These are phyloP conservation scores for Epinotia ramella DNA, from an alignment of 2,888 invertebrate species.

Conservation along the genomic window DNA sequence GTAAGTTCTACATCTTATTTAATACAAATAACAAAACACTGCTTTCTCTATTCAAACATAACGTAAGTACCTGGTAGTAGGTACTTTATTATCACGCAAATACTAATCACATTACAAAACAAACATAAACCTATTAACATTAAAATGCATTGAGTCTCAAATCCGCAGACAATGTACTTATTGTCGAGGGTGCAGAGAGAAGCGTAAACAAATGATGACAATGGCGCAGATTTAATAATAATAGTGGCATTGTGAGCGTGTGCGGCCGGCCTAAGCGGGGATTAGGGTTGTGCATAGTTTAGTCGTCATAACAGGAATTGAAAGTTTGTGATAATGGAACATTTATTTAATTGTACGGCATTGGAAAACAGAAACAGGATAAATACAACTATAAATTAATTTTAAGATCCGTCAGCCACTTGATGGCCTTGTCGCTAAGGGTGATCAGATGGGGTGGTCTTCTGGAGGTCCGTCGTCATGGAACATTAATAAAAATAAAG, in stretches of 20 bases:
- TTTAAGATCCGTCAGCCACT: too few relatives aligned
- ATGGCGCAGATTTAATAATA: constrained; percentile 18
- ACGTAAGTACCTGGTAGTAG: background rate
- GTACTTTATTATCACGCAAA: background rate
- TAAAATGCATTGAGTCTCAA: constrained; percentile 23
- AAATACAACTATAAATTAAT: too few relatives aligned
- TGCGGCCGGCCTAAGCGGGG: constrained; percentile 16
- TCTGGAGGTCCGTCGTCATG: too few relatives aligned
- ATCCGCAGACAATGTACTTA: constrained; percentile 28
- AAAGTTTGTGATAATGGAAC: background rate
- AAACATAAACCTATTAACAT: constrained; percentile 17
- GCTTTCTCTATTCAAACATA: too few relatives aligned
- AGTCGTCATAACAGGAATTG: background rate
- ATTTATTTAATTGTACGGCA: background rate
- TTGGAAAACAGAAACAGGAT: too few relatives aligned
- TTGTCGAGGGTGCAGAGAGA: constrained; percentile 8
- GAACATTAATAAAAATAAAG: too few relatives aligned
- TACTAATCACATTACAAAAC: background rate
- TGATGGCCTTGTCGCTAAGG: too few relatives aligned
- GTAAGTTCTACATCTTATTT: too few relatives aligned
- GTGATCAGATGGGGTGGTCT: too few relatives aligned
- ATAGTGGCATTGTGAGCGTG: constrained; percentile 3
- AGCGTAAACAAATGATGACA: constrained; percentile 1
- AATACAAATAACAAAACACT: too few relatives aligned
- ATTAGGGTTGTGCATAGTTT: background rate